phyloP scores from a whole-genome alignment of 2,888 invertebrate species.

The Elaeidobius kamerunicus region DNA sequence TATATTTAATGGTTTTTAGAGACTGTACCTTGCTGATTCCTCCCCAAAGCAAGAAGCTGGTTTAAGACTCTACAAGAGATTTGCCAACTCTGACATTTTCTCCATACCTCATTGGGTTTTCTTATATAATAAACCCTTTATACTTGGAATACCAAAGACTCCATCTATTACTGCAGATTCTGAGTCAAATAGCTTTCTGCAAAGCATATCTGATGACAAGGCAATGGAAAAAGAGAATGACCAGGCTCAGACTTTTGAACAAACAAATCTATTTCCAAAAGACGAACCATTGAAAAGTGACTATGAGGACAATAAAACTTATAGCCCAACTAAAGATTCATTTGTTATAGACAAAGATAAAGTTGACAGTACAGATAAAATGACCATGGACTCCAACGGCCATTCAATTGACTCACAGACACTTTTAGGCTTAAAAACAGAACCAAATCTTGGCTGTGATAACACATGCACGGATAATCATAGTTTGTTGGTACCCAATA shows the following conservation, averaged over 20 bases:
- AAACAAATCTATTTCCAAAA: conserved; percentile 31
- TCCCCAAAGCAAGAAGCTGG: too few relatives aligned
- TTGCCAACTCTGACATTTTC: too few relatives aligned
- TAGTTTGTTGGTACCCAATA: conserved; percentile 37
- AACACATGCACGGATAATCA: conserved; percentile 25
- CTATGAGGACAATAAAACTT: conserved; percentile 11
- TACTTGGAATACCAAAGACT: conserved; percentile 31
- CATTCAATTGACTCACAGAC: conserved; percentile 20
- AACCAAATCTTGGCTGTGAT: conserved; percentile 24
- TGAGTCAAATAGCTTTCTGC: conserved; percentile 31
- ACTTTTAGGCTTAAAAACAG: conserved; percentile 14
- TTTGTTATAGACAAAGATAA: conserved; percentile 1
- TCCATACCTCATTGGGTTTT: too few relatives aligned
- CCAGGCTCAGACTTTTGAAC: conserved; percentile 24
- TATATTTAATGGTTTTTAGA: too few relatives aligned
- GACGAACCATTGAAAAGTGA: conserved; percentile 20
- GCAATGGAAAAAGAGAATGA: too few relatives aligned
- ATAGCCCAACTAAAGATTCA: conserved; percentile 11
- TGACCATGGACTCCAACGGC: conserved; percentile 18
- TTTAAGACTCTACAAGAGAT: too few relatives aligned
- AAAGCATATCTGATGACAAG: conserved; percentile 23
- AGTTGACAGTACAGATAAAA: conserved; percentile 21
- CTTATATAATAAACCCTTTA: conserved; percentile 30
- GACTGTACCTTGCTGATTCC: too few relatives aligned
- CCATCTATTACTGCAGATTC: conserved; percentile 29